phyloP scores from a whole-genome alignment of 1,140 invertebrate species.

The Drosophila pandora region DNA sequence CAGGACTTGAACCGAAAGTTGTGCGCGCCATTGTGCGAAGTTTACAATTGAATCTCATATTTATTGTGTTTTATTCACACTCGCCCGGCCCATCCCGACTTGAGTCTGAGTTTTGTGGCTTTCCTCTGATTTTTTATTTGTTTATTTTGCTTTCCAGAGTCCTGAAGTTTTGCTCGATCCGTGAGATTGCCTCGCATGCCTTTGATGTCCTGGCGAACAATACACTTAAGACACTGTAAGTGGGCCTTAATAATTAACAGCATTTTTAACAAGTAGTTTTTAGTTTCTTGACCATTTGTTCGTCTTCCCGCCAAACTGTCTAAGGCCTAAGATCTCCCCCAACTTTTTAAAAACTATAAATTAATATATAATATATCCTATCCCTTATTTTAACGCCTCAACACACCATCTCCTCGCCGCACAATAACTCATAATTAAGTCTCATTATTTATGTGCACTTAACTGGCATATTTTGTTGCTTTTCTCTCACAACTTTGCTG shows the following conservation, averaged over 20 bases:
- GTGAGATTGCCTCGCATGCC: constrained; percentile 61
- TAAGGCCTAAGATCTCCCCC: no score
- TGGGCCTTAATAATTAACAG: constrained; percentile 9
- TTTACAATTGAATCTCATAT: constrained; percentile 58
- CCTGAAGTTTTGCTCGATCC: constrained; percentile 75
- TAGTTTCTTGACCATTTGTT: not conserved
- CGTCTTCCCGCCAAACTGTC: not conserved
- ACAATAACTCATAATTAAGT: constrained; percentile 74
- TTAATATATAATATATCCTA: not conserved
- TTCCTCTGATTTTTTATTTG: not conserved
- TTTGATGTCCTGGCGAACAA: constrained; percentile 68
- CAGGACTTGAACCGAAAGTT: constrained; percentile 9
- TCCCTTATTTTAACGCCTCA: not conserved
- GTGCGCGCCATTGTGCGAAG: constrained; percentile 30
- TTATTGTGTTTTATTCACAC: constrained; percentile 50
- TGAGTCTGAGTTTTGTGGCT: constrained; percentile 3
- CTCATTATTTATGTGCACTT: constrained; percentile 78
- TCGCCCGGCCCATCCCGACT: not conserved
- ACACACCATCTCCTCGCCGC: not conserved
- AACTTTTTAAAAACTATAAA: not conserved
- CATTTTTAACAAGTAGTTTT: not conserved
- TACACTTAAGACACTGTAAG: constrained; percentile 74
- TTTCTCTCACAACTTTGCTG: constrained; percentile 26
- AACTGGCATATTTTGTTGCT: constrained; percentile 26
- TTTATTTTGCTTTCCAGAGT: constrained; percentile 46